Conservation (phyloP, 1,140 invertebrate species). For the Papilio machaon region DNA sequence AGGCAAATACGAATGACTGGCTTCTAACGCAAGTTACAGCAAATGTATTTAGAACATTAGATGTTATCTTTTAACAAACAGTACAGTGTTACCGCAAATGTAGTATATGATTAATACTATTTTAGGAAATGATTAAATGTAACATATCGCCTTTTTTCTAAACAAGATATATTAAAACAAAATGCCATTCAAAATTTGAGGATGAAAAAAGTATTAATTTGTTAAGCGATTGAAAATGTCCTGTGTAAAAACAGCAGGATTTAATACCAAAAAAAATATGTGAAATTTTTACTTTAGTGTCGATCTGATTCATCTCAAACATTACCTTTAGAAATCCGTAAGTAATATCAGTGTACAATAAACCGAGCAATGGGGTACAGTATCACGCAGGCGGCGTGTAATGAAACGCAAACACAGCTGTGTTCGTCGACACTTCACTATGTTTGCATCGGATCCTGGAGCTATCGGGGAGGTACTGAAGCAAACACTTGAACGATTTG, state of each 20-base stretch:
- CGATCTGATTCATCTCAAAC: conserved; percentile 7
- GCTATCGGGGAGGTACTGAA: conserved; percentile 33
- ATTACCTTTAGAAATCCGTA: conserved; percentile 22
- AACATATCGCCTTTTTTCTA: too few species aligned
- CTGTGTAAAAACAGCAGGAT: too few species aligned
- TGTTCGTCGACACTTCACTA: conserved; percentile 40
- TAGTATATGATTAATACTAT: too few species aligned
- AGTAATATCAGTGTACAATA: conserved; percentile 47
- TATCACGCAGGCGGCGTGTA: conserved; percentile 49
- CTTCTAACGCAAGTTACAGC: neutral
- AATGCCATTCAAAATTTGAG: too few species aligned
- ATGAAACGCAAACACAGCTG: conserved; percentile 65
- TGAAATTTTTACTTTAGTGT: neutral
- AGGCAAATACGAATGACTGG: conserved; percentile 16
- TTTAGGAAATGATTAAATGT: too few species aligned
- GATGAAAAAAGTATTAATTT: too few species aligned
- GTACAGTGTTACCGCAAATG: neutral
- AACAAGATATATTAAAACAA: too few species aligned
- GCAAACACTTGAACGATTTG: conserved; percentile 34
- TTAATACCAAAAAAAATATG: neutral
- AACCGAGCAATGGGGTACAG: conserved; percentile 42
- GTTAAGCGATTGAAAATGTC: too few species aligned
- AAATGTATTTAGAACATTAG: neutral
- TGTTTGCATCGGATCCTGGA: conserved; percentile 45
- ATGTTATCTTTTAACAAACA: neutral